These are phyloP conservation scores for Caenorhabditis afra DNA, from an alignment of 2,888 invertebrate species.

Conservation along the genomic window DNA sequence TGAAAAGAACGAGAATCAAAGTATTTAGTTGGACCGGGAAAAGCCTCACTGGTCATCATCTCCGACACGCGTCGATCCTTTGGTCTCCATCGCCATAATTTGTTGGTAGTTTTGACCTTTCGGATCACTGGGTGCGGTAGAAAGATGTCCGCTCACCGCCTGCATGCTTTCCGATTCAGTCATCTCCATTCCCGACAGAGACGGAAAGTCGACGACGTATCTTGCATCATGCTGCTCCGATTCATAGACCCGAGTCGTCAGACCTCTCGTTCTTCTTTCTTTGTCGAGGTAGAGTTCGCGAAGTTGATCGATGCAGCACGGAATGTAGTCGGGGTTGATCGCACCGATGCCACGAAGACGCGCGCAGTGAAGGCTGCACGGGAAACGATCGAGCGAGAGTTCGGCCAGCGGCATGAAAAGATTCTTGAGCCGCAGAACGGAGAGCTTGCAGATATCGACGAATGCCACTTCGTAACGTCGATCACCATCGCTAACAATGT, in stretches of 20 bases:
- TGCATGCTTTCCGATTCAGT: constrained; percentile 5
- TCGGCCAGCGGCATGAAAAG: constrained; percentile 9
- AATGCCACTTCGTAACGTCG: constrained; percentile 38
- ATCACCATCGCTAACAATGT: neutral
- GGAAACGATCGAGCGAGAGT: constrained; percentile 10
- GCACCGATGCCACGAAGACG: constrained; percentile 4
- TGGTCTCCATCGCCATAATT: neutral
- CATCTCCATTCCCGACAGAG: neutral
- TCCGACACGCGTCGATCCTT: neutral
- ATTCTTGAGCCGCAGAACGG: constrained; percentile 23
- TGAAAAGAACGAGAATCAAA: too few species aligned
- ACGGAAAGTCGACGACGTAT: constrained; percentile 22
- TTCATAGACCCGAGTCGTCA: constrained; percentile 8
- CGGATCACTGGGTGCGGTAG: constrained; percentile 3
- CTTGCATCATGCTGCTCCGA: neutral
- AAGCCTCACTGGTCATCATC: too few species aligned
- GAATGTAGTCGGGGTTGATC: constrained; percentile 6
- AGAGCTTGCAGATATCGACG: constrained; percentile 20
- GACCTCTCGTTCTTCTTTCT: neutral
- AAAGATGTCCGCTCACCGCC: neutral
- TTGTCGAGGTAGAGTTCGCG: constrained; percentile 3
- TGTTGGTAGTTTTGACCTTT: constrained; percentile 4
- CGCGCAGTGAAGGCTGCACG: constrained; percentile 25
- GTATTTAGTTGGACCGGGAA: too few species aligned
- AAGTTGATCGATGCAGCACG: constrained; percentile 2